Percentiles rank a stretch among this genome's conserved stretches.
phyloP scores from a whole-genome alignment of 2,113 vertebrate species.

The Myodes glareolus region DNA sequence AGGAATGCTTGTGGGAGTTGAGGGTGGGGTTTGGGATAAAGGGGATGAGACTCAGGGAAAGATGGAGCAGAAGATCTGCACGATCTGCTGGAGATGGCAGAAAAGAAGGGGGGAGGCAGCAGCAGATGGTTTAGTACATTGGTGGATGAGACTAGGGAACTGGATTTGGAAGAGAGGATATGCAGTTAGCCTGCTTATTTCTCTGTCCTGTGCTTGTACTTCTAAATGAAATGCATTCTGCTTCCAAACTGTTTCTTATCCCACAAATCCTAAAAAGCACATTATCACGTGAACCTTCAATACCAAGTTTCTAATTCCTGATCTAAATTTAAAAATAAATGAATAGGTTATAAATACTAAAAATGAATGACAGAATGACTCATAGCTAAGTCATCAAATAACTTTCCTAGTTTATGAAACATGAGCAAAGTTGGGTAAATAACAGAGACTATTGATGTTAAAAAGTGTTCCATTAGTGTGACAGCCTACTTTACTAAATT shows the following conservation, averaged over 20 bases:
- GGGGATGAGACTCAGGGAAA: background rate
- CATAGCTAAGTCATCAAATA: background rate
- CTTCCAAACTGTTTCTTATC: background rate
- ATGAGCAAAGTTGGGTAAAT: background rate
- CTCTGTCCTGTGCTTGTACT: background rate
- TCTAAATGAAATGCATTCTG: background rate
- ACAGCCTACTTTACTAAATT: background rate
- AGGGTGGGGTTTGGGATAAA: background rate
- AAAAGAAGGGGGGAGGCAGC: background rate
- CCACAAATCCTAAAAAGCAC: slow-evolving; percentile 3
- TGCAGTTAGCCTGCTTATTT: background rate
- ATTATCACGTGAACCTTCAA: background rate
- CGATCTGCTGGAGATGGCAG: background rate
- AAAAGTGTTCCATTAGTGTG: background rate
- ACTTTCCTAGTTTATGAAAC: background rate
- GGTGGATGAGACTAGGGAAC: background rate
- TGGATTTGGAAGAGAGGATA: background rate
- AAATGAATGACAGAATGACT: background rate
- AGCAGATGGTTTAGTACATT: background rate
- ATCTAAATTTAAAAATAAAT: background rate
- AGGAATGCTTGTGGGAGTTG: background rate
- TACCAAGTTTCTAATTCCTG: background rate
- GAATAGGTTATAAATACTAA: background rate
- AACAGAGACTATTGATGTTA: background rate
- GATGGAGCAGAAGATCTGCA: background rate